Evolutionary conservation across 2,888 invertebrate species (phyloP).

Genomic region (Philereme transversata): DNA sequence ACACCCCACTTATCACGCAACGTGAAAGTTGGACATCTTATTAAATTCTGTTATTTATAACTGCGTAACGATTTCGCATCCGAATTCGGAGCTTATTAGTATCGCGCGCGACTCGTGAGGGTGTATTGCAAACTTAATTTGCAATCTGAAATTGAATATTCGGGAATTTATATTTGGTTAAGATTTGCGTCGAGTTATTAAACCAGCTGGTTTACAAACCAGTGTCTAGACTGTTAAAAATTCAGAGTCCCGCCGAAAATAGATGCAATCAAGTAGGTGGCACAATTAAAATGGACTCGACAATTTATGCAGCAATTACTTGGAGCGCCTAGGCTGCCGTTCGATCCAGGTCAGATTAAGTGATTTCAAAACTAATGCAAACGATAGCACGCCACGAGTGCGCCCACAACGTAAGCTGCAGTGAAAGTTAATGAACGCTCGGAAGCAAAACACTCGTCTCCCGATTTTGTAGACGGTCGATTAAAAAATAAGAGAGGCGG

Average conservation of each 20-base stretch:
- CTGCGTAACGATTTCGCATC: constrained; percentile 51
- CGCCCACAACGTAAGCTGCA: constrained; percentile 51
- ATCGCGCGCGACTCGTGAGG: constrained; percentile 22
- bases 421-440: constrained; percentile 71
- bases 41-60: constrained; percentile 73
- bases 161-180: constrained; percentile 20
- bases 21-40: constrained; percentile 75
- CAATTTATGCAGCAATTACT: constrained; percentile 79
- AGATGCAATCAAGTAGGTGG: constrained; percentile 44
- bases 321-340: constrained; percentile 64
- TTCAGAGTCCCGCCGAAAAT: constrained; percentile 20
- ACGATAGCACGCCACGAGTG: constrained; percentile 69
- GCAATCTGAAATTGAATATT: constrained; percentile 27
- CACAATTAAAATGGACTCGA: constrained; percentile 70
- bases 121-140: constrained; percentile 30
- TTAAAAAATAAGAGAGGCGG: constrained; percentile 45
- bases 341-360: constrained; percentile 80
- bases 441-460: constrained; percentile 51
- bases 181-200: constrained; percentile 7
- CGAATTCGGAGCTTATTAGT: constrained; percentile 40
- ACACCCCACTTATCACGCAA: constrained; percentile 76
- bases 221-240: constrained; percentile 5
- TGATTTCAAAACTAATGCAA: constrained; percentile 80
- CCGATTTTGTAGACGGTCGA: constrained; percentile 51
- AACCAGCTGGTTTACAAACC: neutral